Conservation (phyloP, 2,113 vertebrate genomes). For the Setophaga kirtlandii region DNA sequence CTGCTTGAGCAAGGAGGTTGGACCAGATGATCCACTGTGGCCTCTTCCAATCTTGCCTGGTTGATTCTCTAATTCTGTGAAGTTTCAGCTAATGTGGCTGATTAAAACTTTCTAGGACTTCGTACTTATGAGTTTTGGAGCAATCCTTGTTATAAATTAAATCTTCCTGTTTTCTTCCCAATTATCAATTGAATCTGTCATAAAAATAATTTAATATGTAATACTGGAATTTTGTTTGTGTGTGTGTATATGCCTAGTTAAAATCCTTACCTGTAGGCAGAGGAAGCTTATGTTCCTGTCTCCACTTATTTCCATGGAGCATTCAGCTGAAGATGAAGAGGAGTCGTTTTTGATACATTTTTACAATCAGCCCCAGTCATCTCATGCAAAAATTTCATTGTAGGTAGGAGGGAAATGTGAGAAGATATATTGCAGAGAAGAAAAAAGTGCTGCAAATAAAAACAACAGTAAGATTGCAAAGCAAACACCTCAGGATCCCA, state of each 20-base stretch:
- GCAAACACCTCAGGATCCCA: neutral
- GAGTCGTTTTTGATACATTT: rapidly evolving
- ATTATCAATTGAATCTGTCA: neutral
- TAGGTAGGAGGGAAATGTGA: neutral
- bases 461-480: neutral
- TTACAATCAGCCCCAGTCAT: neutral
- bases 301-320: neutral
- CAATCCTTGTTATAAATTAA: neutral
- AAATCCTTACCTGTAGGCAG: neutral
- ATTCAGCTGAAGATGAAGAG: neutral
- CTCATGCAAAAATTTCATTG: neutral
- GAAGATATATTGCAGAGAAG: neutral
- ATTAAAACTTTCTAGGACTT: neutral
- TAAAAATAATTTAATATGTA: neutral
- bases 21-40: too few relatives aligned
- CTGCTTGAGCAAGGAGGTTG: neutral
- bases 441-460: neutral
- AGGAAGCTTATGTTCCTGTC: neutral
- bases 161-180: neutral
- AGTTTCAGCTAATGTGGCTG: neutral
- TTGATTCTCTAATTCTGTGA: neutral
- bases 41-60: neutral
- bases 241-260: neutral
- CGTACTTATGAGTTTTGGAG: neutral
- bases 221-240: neutral